Evolutionary conservation across 1,140 invertebrate species (phyloP).

Genomic region (Batillaria attramentaria): DNA sequence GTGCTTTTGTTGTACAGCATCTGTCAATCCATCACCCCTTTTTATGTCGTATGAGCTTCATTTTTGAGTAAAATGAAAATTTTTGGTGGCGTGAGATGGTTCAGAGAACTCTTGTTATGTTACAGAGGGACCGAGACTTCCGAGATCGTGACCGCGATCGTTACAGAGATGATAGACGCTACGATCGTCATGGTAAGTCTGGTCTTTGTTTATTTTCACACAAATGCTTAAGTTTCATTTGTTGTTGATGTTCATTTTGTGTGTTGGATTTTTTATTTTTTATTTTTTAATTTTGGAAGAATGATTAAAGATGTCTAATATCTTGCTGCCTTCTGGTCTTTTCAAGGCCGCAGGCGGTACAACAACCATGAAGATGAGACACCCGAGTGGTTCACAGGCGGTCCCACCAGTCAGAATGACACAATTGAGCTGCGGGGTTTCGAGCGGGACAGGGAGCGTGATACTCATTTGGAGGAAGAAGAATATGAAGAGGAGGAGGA

Average conservation of each 20-base stretch:
- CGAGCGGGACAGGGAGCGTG: constrained; percentile 77
- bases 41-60: too few relatives aligned
- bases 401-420: constrained; percentile 90
- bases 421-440: constrained; percentile 95
- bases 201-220: too few relatives aligned
- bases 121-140: constrained; percentile 49
- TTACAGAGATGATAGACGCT: constrained; percentile 23
- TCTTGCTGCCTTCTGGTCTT: too few relatives aligned
- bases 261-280: too few relatives aligned
- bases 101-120: neutral
- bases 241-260: too few relatives aligned
- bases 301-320: too few relatives aligned
- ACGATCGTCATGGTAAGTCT: constrained; percentile 7
- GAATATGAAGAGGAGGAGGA: constrained; percentile 37
- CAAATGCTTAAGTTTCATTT: too few relatives aligned
- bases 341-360: constrained; percentile 34
- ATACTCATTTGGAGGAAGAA: constrained; percentile 6
- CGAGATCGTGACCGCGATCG: constrained; percentile 41
- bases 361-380: constrained; percentile 59
- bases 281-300: too few relatives aligned
- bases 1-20: neutral
- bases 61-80: neutral
- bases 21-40: too few relatives aligned
- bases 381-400: constrained; percentile 83
- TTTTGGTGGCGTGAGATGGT: neutral